phyloP scores from a whole-genome alignment of 2,888 invertebrate species.

The Euproctis similis region DNA sequence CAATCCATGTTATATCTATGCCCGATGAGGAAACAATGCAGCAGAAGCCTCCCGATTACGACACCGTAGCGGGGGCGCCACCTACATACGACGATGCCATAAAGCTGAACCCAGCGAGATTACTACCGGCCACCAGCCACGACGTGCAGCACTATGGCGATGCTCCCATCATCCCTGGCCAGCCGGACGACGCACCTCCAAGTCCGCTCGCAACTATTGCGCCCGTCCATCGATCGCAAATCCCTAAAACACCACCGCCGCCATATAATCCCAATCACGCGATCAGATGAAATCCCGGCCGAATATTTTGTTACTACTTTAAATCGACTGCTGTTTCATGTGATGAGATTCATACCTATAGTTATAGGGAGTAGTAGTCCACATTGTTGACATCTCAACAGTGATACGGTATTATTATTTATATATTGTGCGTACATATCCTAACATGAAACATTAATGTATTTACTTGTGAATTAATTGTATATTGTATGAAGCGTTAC shows the following conservation, averaged over 20 bases:
- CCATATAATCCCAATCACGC: conserved; percentile 67
- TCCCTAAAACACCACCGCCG: conserved; percentile 70
- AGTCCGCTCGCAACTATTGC: conserved; percentile 30
- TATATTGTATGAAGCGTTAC: conserved; percentile 44
- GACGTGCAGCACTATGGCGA: conserved; percentile 30
- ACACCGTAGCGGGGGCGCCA: conserved; percentile 80
- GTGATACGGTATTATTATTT: conserved; percentile 58
- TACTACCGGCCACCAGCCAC: conserved; percentile 56
- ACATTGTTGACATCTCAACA: conserved; percentile 34
- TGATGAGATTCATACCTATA: conserved; percentile 52
- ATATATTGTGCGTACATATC: conserved; percentile 55
- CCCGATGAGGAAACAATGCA: conserved; percentile 75
- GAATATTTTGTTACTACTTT: conserved; percentile 44
- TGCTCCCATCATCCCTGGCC: conserved; percentile 47
- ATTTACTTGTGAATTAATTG: too few relatives aligned
- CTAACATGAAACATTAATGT: conserved; percentile 53
- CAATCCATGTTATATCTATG: conserved; percentile 80
- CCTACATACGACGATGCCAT: conserved; percentile 84
- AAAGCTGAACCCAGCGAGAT: conserved; percentile 78
- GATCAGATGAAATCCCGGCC: conserved; percentile 64
- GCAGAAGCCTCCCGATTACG: conserved; percentile 84
- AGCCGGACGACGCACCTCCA: conserved; percentile 33
- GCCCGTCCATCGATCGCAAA: conserved; percentile 51
- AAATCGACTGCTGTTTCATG: conserved; percentile 72
- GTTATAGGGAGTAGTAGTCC: conserved; percentile 36